Evolutionary conservation across 2,113 vertebrate genomes (phyloP).

Genomic region (Semnornis frantzii): DNA sequence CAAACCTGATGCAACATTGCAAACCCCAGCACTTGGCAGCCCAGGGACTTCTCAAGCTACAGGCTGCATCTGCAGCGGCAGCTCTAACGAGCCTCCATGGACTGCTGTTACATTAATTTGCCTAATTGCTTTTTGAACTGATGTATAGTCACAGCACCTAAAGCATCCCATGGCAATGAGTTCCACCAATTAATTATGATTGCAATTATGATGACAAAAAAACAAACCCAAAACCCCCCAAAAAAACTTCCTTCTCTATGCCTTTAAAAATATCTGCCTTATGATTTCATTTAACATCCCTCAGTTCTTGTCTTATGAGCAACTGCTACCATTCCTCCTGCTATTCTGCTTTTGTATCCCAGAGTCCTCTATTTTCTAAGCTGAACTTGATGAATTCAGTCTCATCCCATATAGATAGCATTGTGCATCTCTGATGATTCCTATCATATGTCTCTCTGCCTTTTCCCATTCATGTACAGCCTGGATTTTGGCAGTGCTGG

Average conservation of each 20-base stretch:
- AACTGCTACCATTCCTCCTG: background rate
- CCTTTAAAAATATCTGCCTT: background rate
- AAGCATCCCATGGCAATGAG: slow-evolving; percentile 21
- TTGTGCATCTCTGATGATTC: background rate
- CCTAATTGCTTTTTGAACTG: slow-evolving; percentile 42
- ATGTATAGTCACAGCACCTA: slow-evolving; percentile 5
- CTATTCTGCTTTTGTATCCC: background rate
- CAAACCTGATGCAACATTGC: background rate
- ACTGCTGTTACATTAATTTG: slow-evolving; percentile 46
- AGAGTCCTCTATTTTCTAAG: background rate
- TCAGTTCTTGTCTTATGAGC: background rate
- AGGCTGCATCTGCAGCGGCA: background rate
- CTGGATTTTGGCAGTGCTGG: background rate
- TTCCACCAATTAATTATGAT: slow-evolving; percentile 30
- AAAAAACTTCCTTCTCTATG: background rate
- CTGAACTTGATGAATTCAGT: background rate
- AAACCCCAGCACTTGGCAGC: background rate
- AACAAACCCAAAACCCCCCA: no score
- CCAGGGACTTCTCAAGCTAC: background rate
- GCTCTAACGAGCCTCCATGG: background rate
- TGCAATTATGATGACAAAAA: no score
- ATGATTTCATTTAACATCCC: background rate
- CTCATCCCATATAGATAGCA: background rate
- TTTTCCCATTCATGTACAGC: background rate
- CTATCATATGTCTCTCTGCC: background rate